Conservation (phyloP, 2,113 vertebrate genomes). For the Pomatorhinus ruficollis region DNA sequence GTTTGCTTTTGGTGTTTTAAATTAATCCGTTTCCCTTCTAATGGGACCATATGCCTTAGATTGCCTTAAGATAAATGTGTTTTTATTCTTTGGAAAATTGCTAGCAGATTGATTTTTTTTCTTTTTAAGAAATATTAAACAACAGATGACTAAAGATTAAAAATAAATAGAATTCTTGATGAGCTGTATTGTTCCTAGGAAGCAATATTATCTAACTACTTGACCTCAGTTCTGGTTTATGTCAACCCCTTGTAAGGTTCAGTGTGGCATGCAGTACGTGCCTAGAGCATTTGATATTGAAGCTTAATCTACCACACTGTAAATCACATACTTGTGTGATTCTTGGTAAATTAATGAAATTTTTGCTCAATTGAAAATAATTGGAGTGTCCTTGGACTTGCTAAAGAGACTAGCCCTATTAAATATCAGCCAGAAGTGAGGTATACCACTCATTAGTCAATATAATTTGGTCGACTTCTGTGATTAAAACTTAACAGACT, state of each 20-base stretch:
- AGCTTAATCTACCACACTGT: background rate
- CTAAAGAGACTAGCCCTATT: background rate
- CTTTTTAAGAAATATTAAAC: background rate
- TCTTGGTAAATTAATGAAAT: constrained; percentile 3
- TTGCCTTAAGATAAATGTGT: background rate
- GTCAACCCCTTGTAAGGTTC: background rate
- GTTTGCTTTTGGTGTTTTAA: background rate
- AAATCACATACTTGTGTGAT: constrained; percentile 5
- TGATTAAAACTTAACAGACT: background rate
- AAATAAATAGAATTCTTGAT: background rate
- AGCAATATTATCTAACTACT: background rate
- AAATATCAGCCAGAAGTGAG: background rate
- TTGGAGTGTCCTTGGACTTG: background rate
- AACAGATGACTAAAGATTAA: background rate
- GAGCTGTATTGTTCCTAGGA: background rate
- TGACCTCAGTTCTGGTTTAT: background rate
- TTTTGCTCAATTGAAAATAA: constrained; percentile 1
- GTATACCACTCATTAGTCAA: background rate
- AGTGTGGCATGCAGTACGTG: background rate
- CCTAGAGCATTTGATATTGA: background rate
- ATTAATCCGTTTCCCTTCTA: background rate
- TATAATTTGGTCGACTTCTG: background rate
- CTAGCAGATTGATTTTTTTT: background rate
- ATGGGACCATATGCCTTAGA: background rate
- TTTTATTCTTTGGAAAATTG: background rate